Evolutionary conservation across 2,797 vertebrate genomes (phyloP).

Genomic region (Moxostoma hubbsi): DNA sequence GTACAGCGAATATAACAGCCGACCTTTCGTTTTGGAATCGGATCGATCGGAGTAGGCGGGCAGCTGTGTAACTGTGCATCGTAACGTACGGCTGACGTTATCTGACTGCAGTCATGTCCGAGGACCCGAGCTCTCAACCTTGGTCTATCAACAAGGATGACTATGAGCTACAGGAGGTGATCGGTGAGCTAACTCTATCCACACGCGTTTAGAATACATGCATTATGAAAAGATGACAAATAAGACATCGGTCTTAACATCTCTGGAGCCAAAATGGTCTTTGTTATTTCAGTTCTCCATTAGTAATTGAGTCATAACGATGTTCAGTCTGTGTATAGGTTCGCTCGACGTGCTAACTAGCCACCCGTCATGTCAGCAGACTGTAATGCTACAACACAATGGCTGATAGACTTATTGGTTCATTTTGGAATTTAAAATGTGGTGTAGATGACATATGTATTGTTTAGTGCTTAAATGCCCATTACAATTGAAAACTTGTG

Average conservation of each 20-base stretch:
- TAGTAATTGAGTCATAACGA: conserved; percentile 7
- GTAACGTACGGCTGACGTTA: conserved; percentile 38
- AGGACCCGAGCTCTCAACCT: conserved; percentile 86
- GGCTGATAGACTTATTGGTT: not conserved
- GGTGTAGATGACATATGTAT: not conserved
- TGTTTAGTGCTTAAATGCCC: not conserved
- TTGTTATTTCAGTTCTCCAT: conserved; percentile 20
- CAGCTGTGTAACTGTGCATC: conserved; percentile 42
- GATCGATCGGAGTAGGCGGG: not conserved
- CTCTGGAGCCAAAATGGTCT: not conserved
- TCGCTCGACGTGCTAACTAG: conserved; percentile 34
- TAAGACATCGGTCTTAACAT: not conserved
- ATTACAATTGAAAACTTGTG: not conserved
- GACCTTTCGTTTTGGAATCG: conserved; percentile 33
- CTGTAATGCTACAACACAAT: not conserved
- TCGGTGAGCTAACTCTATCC: conserved; percentile 82
- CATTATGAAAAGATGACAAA: not conserved
- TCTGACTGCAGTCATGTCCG: conserved; percentile 77
- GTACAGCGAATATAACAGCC: conserved; percentile 31
- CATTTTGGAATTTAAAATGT: not conserved
- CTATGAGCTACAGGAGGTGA: conserved; percentile 95
- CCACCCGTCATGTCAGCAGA: conserved; percentile 18
- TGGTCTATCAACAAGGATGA: conserved; percentile 95
- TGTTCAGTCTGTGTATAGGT: not conserved
- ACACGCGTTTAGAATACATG: not conserved